Evolutionary conservation across 2,113 vertebrate species (phyloP), one percentile per base, ranked within the genome.

Genomic region (Melanostigma gelatinosum): DNA sequence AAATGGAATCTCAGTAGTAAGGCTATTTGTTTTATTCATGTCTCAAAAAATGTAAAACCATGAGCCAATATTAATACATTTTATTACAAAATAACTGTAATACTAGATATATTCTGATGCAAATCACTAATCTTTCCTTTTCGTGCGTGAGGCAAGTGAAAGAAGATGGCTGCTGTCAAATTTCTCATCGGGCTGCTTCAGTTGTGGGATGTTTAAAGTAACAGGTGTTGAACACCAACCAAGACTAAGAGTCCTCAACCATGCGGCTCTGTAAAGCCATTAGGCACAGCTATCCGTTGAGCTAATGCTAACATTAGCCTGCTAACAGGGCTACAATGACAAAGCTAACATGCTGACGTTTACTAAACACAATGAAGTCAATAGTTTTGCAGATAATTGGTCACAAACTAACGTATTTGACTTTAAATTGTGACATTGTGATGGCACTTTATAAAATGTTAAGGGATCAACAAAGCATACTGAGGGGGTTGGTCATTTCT

Each of bases 1-100:
- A 46, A 18, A 46, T 22, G 9, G 0, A 52, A 34, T 69, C 29
- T 36, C 3, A 1, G 10, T 52, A n/a, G 32, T 15, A 22, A 50
- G 29, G 24, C 16, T 9, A 34, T 36, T 9, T 4, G 29, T 69
- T 8, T 34, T 48, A 40, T 5, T 50, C 6, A 50, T 48, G 44
- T 67, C 16, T 32, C 8, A 10, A 22, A 12, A 34, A n/a, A 52
- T 34, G 34, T 69, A 2, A 24, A 42, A n/a, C 12, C 12, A 42
- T 64, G 13, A n/a, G 32, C 20, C 29, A 54, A 69, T 29, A 54
- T 50, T 10, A 12, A 8, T 15, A 44, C 38, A 64, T 22, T 38
- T 63, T 22, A 63, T 63, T n/a, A 63, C 18, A 65, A 44, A 67
- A 29, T 20, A 67, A 15, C 24, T 65, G n/a, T 42, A 20, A 61